These are phyloP conservation scores for Epizoanthus ramosus DNA, from an alignment of 92 coral and sea anemone species.

Conservation along the genomic window DNA sequence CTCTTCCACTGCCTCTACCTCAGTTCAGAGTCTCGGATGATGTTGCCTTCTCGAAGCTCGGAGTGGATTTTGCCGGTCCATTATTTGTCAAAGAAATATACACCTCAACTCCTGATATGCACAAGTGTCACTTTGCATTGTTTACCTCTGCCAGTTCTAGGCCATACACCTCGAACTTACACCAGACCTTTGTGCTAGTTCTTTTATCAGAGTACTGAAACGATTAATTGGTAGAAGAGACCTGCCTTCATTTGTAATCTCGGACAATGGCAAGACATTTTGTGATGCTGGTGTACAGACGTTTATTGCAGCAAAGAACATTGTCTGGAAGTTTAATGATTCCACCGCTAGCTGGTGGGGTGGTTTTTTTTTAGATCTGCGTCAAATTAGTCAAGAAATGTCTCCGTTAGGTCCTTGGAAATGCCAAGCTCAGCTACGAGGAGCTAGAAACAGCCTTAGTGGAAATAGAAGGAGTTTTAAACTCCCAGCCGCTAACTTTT, in stretches of 20 bases:
- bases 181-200: conserved; percentile 51
- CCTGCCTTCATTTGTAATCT: conserved; percentile 35
- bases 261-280: conserved; percentile 43
- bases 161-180: conserved; percentile 53
- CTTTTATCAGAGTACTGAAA: conserved; percentile 43
- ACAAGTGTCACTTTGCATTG: too few species aligned
- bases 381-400: conserved; percentile 46
- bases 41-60: conserved; percentile 4
- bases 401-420: conserved; percentile 40
- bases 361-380: conserved; percentile 49
- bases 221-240: conserved; percentile 55
- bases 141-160: conserved; percentile 39
- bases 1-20: conserved; percentile 38
- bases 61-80: conserved; percentile 34
- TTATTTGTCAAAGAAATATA: conserved; percentile 6
- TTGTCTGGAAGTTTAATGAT: conserved; percentile 45
- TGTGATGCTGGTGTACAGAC: conserved; percentile 40
- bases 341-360: conserved; percentile 61
- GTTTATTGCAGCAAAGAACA: conserved; percentile 33
- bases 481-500: too few species aligned
- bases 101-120: conserved; percentile 20
- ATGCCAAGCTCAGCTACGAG: conserved; percentile 33
- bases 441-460: too few species aligned
- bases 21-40: conserved; percentile 23
- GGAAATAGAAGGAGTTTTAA: too few species aligned